Base-by-base conservation (phyloP, 2,797 vertebrate species). In the Phyllotis vaccarum region DNA sequence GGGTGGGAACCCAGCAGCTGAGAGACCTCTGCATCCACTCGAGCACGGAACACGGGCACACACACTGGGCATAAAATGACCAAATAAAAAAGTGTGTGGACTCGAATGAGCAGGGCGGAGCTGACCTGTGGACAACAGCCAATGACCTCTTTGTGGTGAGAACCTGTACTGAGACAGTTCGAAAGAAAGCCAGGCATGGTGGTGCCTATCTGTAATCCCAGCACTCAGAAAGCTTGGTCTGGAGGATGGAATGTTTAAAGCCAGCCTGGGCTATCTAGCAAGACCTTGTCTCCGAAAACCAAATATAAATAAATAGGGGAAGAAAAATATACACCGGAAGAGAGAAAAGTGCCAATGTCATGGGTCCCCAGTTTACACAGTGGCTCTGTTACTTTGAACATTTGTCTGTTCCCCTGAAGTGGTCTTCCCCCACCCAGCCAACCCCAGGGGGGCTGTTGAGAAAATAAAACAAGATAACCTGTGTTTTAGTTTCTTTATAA, bases 291-390 rank as follows among this genome's bases (percentile, higher is more conserved):
- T 79, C 60, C 40, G 34, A 54, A 68, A 66, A 27, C 58, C 58
- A 37, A 89, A 78, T 64, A 64, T 52, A 89, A 89, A 78, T 52
- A 78, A 76, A 78, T 66, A 66, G 16, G n/a, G 34, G 43, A 22
- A 8, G 34, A 52, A 19, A n/a, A 49, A 21, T 29, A 24, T 5
- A 11, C 46, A 66, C 31, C 1, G 2, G 68, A 66, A 68, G 79
- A 64, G 21, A 60, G 31, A 19, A 75, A 68, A 37, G 9, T 2
- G 2, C 21, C 1, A 0, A 10, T 2, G 9, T 43, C 24, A 3
- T 1, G 27, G 21, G 64, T 46, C 31, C 56, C 31, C 11, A 43
- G 49, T n/a, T 75, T 62, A 17, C 21, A 37, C 21, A 5, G 0
- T 64, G 62, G 34, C 75, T 96, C 68, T 40, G 34, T 37, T 46